phyloP scores from a whole-genome alignment of 2,797 vertebrate species.

The Neosilurus hyrtlii region DNA sequence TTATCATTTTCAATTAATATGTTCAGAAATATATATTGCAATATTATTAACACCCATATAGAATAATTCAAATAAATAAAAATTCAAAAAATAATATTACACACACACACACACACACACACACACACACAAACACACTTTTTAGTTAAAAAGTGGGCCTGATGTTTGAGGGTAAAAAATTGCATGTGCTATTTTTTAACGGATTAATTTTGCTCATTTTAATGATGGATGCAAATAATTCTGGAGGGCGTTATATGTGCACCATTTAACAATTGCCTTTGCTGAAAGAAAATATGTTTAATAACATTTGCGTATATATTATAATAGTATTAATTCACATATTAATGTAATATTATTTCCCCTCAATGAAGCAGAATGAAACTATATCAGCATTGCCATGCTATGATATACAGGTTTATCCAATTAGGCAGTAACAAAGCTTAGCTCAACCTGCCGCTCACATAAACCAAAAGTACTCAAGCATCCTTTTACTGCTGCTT shows the following conservation, averaged over 20 bases:
- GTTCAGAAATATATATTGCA: neutral
- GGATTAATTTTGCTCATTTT: neutral
- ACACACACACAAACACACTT: neutral
- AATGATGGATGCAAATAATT: neutral
- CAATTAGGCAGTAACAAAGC: conserved; percentile 4
- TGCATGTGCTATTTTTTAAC: neutral
- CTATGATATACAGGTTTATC: conserved; percentile 20
- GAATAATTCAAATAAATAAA: neutral
- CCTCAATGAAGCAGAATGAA: neutral
- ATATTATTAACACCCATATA: neutral
- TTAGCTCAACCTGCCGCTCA: conserved; percentile 15
- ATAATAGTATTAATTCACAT: no score
- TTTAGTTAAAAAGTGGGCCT: neutral
- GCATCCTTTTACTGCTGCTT: neutral
- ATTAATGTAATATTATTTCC: no score
- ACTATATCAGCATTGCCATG: conserved; percentile 6
- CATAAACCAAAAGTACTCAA: conserved; percentile 10
- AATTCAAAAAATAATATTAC: neutral
- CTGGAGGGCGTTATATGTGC: neutral
- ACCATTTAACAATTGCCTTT: neutral
- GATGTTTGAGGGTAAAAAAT: neutral
- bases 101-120: no score
- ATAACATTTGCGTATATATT: no score
- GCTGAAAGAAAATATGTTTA: neutral
- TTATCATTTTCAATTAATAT: neutral